Base-by-base conservation (phyloP, 1,140 invertebrate genomes). In the Aphelinus atriplicis region DNA sequence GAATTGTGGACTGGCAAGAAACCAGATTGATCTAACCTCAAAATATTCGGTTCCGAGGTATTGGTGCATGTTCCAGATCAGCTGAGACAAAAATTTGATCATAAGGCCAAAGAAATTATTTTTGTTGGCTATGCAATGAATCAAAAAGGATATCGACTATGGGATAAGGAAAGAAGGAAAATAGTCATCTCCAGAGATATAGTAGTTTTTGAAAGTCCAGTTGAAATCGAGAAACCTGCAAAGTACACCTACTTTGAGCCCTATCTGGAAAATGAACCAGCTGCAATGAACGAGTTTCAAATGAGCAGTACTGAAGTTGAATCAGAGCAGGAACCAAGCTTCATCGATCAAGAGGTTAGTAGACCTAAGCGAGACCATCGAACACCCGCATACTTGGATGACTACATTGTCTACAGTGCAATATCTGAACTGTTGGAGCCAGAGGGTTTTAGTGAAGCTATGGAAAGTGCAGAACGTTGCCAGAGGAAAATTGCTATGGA, bases 31-130 rank as follows among this genome's bases (percentile, higher is more conserved):
- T 78, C 60, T 9, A 73, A 87, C 75, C 51, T 88, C 7, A 76
- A 80, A 73, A 75, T 83, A n/a, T 88, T 89, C 82, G 86, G 87
- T n/a, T 81, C 61, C 66, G 71, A 63, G 83, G 82, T 2, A 85
- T 83, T 78, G 79, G 64, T 75, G 4, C 81, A 2, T 82, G 84
- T 46, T 71, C 88, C 68, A 86, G 87, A 10, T 77, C 79, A 47
- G 47, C 82, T 62, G 78, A 80, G 53, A 76, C 81, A 57, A 42
- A 86, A 84, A 62, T 83, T 73, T 80, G 83, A 87, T 73, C 26
- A 75, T 7, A 87, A 85, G 64, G 69, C 83, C 45, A 55, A 71
- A 43, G 64, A 80, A 65, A 69, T 68, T 26, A 81, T 86, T 46
- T 80, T 87, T 47, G 79, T 88, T 2, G 87, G 87, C 10, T 88